Percentiles rank a stretch among this genome's conserved stretches.
Conservation (phyloP, 2,888 invertebrate genomes). For the Rhaphigaster nebulosa region DNA sequence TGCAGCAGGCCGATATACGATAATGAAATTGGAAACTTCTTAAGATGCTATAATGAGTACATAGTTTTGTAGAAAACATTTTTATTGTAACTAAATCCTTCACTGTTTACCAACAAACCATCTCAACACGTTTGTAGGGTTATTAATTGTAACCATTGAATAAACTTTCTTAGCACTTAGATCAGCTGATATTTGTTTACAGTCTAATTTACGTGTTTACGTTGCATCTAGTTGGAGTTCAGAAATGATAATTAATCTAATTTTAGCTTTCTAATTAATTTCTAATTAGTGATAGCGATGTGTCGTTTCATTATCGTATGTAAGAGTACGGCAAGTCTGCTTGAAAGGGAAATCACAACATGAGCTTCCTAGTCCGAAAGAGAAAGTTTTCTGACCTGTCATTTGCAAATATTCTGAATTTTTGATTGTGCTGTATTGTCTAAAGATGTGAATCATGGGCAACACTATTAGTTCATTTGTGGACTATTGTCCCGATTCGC, state of each 20-base stretch:
- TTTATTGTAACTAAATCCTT: background rate
- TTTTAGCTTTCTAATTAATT: background rate
- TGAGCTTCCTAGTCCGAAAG: background rate
- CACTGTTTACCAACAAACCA: background rate
- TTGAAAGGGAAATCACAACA: conserved; percentile 15
- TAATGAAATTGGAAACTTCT: background rate
- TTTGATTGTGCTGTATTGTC: background rate
- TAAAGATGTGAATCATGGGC: conserved; percentile 59
- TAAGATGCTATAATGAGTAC: background rate
- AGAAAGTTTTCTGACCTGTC: background rate
- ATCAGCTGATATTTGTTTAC: conserved; percentile 33
- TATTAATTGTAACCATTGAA: background rate
- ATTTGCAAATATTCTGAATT: background rate
- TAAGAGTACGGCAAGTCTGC: background rate
- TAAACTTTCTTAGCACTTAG: background rate
- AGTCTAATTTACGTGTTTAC: conserved; percentile 17
- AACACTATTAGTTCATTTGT: conserved; percentile 59
- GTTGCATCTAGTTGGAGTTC: background rate
- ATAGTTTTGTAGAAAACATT: background rate
- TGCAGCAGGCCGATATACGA: background rate
- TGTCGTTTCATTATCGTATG: background rate
- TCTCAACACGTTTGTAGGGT: background rate
- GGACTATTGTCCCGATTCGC: conserved; percentile 62
- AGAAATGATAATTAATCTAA: conserved; percentile 17
- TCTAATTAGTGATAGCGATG: background rate